Percentiles rank a stretch among this genome's conserved stretches.
Conservation (phyloP, 2,888 invertebrate genomes). For the Darwinula stevensoni region DNA sequence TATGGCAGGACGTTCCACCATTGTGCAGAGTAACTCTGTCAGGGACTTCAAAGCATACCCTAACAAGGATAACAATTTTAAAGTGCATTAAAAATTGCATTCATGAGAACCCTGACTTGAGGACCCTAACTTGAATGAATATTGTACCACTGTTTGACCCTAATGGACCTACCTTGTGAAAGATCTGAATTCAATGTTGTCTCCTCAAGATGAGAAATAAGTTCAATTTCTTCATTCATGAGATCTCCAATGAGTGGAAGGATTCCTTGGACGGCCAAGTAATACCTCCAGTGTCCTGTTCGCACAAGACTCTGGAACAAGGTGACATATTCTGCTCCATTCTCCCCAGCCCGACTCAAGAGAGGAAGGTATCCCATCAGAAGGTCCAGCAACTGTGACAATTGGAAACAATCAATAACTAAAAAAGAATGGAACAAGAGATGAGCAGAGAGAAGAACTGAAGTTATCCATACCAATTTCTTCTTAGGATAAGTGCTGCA, state of each 20-base stretch:
- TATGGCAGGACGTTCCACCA: slow-evolving; percentile 59
- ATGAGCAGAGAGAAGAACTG: too few species aligned
- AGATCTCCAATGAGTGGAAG: slow-evolving; percentile 52
- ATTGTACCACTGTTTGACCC: too few species aligned
- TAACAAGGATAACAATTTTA: too few species aligned
- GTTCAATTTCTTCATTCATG: slow-evolving; percentile 59
- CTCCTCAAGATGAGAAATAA: slow-evolving; percentile 61
- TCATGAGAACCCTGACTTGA: too few species aligned
- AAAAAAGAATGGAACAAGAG: too few species aligned
- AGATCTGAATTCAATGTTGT: slow-evolving; percentile 75
- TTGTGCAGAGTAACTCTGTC: slow-evolving; percentile 57
- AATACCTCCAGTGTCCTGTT: slow-evolving; percentile 73
- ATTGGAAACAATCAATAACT: slow-evolving; percentile 7
- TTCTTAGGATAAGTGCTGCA: slow-evolving; percentile 27
- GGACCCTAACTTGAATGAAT: too few species aligned
- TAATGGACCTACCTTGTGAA: too few species aligned
- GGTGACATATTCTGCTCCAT: slow-evolving; percentile 61
- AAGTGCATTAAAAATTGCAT: too few species aligned
- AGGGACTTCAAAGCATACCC: slow-evolving; percentile 68
- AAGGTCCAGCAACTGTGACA: slow-evolving; percentile 37
- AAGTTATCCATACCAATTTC: slow-evolving; percentile 23
- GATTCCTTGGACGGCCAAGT: slow-evolving; percentile 59
- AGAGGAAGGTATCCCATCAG: slow-evolving; percentile 64
- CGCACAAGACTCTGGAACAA: slow-evolving; percentile 58
- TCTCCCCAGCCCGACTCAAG: slow-evolving; percentile 60